Evolutionary conservation across 2,113 vertebrate genomes (phyloP).

Genomic region (Formicarius rufipectus): DNA sequence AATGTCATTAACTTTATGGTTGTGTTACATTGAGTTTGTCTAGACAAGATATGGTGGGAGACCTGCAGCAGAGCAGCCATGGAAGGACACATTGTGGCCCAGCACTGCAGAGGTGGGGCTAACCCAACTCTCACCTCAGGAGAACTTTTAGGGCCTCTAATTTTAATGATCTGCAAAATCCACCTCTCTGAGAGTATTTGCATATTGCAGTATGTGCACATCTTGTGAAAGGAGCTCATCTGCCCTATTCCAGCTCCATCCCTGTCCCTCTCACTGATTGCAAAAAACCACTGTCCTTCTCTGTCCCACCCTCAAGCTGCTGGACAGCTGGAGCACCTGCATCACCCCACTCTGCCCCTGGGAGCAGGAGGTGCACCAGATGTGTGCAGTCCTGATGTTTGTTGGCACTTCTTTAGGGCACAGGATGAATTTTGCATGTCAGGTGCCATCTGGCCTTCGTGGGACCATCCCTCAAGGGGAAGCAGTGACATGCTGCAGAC

Average conservation of each 20-base stretch:
- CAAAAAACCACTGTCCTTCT: neutral
- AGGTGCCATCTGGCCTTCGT: neutral
- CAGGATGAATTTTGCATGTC: neutral
- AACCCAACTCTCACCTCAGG: neutral
- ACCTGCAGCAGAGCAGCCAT: neutral
- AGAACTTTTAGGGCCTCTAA: neutral
- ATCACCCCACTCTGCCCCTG: rapidly evolving
- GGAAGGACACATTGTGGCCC: neutral
- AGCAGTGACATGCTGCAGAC: neutral
- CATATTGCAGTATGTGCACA: neutral
- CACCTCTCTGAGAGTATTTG: neutral
- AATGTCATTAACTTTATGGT: neutral
- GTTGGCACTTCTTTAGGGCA: neutral
- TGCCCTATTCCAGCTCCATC: neutral
- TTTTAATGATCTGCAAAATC: neutral
- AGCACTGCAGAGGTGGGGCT: neutral
- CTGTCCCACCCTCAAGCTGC: neutral
- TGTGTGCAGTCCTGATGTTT: neutral
- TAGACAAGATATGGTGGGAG: neutral
- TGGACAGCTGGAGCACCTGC: neutral
- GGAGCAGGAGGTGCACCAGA: neutral
- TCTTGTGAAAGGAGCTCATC: neutral
- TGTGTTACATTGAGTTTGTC: neutral
- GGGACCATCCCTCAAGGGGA: neutral
- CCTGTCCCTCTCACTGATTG: neutral